Conservation (phyloP, 1,140 invertebrate genomes). For the Eulimnadia texana region DNA sequence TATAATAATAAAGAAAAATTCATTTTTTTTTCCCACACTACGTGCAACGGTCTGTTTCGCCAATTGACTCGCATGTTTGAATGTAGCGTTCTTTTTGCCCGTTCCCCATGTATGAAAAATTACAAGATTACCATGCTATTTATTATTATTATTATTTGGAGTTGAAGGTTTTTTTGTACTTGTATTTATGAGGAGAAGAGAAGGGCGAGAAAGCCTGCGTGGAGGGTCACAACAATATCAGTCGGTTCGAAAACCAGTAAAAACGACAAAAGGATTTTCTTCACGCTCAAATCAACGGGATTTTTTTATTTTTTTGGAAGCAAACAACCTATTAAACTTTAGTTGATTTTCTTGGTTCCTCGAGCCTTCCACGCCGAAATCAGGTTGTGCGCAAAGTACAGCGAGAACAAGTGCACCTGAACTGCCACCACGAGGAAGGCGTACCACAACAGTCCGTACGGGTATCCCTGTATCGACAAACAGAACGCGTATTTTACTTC, state of each 20-base stretch:
- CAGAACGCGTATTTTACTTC: not conserved
- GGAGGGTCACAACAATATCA: not conserved
- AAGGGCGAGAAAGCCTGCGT: not conserved
- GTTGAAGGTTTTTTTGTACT: too few relatives aligned
- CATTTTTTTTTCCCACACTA: too few relatives aligned
- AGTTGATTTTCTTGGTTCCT: slow-evolving; percentile 37
- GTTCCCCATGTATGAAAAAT: too few relatives aligned
- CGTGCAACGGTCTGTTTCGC: too few relatives aligned
- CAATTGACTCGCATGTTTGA: too few relatives aligned
- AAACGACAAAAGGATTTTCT: not conserved
- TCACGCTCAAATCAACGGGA: not conserved
- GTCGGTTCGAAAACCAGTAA: not conserved
- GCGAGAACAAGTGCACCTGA: slow-evolving; percentile 79
- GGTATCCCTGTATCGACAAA: slow-evolving; percentile 52
- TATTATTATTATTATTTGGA: too few relatives aligned
- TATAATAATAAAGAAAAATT: too few relatives aligned
- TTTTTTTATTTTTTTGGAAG: too few relatives aligned
- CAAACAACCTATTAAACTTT: too few relatives aligned
- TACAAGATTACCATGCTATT: too few relatives aligned
- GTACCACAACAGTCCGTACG: slow-evolving; percentile 87
- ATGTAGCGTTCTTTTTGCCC: too few relatives aligned
- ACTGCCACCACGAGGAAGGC: slow-evolving; percentile 73
- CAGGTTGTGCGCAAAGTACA: slow-evolving; percentile 77
- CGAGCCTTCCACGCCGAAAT: slow-evolving; percentile 70
- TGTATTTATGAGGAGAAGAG: not conserved